These are phyloP conservation scores for Conomelus anceps DNA, from an alignment of 2,888 invertebrate species.

Conservation along the genomic window DNA sequence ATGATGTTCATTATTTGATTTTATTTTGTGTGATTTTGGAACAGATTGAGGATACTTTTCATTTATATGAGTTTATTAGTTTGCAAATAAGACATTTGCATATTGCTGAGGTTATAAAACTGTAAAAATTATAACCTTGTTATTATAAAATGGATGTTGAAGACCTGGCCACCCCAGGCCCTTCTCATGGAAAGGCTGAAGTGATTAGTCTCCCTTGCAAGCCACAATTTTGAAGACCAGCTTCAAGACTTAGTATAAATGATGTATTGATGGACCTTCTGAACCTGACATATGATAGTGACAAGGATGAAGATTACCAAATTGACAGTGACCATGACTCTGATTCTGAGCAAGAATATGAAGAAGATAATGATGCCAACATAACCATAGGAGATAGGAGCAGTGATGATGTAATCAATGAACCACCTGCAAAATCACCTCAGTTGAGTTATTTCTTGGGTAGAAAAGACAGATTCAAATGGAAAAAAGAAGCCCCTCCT, in stretches of 20 bases:
- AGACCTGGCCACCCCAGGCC: neutral
- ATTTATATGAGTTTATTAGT: neutral
- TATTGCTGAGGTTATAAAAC: no score
- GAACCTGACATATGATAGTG: slow-evolving; percentile 4
- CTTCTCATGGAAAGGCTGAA: neutral
- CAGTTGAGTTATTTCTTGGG: neutral
- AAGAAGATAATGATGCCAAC: no score
- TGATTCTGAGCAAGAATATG: neutral
- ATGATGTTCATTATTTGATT: neutral
- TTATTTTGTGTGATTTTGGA: neutral
- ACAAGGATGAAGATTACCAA: neutral
- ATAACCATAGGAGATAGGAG: neutral
- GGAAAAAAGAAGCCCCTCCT: neutral
- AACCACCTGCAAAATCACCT: neutral
- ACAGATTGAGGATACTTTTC: neutral
- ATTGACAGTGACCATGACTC: slow-evolving; percentile 7
- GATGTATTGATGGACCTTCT: neutral
- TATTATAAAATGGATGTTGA: neutral
- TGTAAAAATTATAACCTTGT: no score
- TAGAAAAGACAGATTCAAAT: slow-evolving; percentile 10
- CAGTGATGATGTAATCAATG: neutral
- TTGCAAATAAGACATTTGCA: neutral
- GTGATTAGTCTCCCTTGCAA: neutral
- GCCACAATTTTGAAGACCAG: neutral
- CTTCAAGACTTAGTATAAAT: neutral